A percentile compares a stretch with the other conserved stretches of the same genome.
Conservation (phyloP, 2,113 vertebrate species). For the Pandion haliaetus region DNA sequence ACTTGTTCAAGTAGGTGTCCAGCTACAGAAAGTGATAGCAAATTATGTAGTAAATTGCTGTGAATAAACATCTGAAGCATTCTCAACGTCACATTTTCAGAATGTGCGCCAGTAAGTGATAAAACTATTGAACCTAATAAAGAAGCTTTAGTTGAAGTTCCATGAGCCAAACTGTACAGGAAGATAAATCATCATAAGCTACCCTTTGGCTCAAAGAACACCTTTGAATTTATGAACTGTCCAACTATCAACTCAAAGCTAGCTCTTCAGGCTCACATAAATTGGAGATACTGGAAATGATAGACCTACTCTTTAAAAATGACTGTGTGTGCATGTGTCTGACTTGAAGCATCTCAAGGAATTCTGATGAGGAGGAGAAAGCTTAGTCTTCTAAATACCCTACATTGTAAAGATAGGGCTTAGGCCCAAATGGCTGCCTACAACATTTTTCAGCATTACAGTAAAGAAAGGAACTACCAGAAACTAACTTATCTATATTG, state of each 20-base stretch:
- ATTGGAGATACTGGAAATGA: no score
- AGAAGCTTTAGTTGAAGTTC: neutral
- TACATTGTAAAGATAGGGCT: neutral
- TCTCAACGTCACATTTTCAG: neutral
- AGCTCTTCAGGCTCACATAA: no score
- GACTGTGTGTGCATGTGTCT: neutral
- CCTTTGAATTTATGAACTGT: slow-evolving; percentile 25
- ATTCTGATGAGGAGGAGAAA: neutral
- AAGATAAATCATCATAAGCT: neutral
- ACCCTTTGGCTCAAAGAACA: neutral
- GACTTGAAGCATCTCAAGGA: neutral
- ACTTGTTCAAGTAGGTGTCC: neutral
- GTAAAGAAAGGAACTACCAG: neutral
- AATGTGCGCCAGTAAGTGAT: neutral
- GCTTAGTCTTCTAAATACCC: neutral
- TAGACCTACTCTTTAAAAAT: neutral
- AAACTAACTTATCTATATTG: neutral
- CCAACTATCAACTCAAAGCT: no score
- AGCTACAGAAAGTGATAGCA: neutral
- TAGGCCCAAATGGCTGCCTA: neutral
- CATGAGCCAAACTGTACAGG: neutral
- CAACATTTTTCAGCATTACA: neutral
- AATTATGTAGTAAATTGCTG: neutral
- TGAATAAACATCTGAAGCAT: neutral
- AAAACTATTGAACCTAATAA: neutral